Evolutionary conservation across 2,113 vertebrate genomes (phyloP).

Genomic region (Rhinogobius similis): DNA sequence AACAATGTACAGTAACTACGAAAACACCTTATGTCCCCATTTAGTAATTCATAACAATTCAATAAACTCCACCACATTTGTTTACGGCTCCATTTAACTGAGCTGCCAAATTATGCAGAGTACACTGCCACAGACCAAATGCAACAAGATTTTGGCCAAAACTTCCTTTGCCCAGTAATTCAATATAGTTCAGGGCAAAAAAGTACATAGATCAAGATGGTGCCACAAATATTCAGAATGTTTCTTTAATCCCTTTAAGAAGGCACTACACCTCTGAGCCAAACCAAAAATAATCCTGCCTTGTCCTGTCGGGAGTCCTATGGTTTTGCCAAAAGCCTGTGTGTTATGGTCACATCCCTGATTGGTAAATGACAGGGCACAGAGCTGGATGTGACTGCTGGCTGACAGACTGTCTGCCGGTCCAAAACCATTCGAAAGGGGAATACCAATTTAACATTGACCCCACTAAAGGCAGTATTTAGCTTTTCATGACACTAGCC

Average conservation of each 20-base stretch:
- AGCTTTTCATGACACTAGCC: constrained; percentile 15
- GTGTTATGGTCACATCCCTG: constrained; percentile 45
- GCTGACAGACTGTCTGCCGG: constrained; percentile 39
- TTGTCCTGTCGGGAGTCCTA: constrained; percentile 15
- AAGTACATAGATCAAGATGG: background rate
- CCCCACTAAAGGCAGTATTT: constrained; percentile 34
- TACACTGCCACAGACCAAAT: no score
- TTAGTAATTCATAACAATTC: no score
- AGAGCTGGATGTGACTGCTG: constrained; percentile 56
- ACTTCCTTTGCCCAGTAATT: no score
- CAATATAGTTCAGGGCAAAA: no score
- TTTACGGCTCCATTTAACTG: no score
- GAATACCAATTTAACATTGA: constrained; percentile 54
- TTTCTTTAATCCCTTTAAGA: constrained; percentile 9
- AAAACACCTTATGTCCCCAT: no score
- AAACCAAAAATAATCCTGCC: constrained; percentile 29
- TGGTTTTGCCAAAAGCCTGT: constrained; percentile 42
- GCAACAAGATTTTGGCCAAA: background rate
- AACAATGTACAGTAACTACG: no score
- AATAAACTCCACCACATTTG: no score
- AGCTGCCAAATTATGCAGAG: no score
- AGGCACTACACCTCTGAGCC: constrained; percentile 28
- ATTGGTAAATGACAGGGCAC: constrained; percentile 58
- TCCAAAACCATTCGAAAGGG: constrained; percentile 51
- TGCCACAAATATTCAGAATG: background rate